Percentiles rank a stretch among this genome's conserved stretches.
Conservation (phyloP, 1,140 invertebrate species). For the Parasteatoda tepidariorum region DNA sequence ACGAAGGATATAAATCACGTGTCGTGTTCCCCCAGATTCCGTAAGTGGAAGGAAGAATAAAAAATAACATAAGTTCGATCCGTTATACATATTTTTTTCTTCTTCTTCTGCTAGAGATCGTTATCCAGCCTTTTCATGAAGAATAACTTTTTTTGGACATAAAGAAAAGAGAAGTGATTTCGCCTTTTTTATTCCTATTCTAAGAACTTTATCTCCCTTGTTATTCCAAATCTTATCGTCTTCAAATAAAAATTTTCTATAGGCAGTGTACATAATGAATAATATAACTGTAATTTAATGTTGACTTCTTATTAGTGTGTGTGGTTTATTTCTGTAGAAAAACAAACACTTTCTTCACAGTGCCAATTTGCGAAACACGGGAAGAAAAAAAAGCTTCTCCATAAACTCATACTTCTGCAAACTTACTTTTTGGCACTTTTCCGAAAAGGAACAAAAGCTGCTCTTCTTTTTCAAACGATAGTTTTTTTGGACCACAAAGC, state of each 20-base stretch:
- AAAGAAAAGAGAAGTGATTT: neutral
- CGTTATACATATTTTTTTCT: neutral
- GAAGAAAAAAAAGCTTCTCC: too few relatives aligned
- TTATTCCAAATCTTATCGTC: neutral
- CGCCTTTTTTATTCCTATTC: neutral
- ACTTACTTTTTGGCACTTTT: too few relatives aligned
- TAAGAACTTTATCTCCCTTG: neutral
- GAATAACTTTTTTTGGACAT: neutral
- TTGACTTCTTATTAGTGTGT: too few relatives aligned
- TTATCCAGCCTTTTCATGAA: neutral
- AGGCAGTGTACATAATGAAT: neutral
- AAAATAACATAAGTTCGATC: neutral
- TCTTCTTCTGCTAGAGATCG: conserved; percentile 11
- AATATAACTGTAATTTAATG: too few relatives aligned
- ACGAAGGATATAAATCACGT: conserved; percentile 11
- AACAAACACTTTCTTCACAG: too few relatives aligned
- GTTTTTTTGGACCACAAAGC: too few relatives aligned
- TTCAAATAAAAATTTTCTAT: neutral
- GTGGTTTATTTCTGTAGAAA: too few relatives aligned
- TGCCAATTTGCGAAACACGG: too few relatives aligned
- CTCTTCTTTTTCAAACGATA: too few relatives aligned
- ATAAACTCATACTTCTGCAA: too few relatives aligned
- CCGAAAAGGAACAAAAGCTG: too few relatives aligned
- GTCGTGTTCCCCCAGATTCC: conserved; percentile 7
- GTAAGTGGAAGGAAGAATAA: neutral